Percentiles rank a stretch among this genome's conserved stretches.
phyloP scores from a whole-genome alignment of 2,888 invertebrate genomes.

The Cyrtodaria siliqua region DNA sequence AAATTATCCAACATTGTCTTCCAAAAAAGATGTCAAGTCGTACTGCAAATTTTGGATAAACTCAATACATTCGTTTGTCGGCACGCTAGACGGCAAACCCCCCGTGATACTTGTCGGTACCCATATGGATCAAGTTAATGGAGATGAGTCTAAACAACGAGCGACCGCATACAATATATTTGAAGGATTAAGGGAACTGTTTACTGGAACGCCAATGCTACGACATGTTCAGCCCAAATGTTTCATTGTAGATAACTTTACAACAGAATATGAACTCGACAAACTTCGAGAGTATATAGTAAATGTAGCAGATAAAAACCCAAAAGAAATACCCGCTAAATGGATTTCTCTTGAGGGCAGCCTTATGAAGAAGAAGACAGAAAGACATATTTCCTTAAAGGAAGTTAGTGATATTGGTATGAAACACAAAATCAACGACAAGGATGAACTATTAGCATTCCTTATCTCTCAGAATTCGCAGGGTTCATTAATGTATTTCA shows the following conservation, averaged over 20 bases:
- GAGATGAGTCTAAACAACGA: neutral
- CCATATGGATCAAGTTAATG: slow-evolving; percentile 22
- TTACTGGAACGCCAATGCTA: slow-evolving; percentile 20
- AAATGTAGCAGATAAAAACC: slow-evolving; percentile 8
- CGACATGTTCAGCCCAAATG: slow-evolving; percentile 31
- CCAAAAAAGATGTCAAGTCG: neutral
- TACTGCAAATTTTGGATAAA: slow-evolving; percentile 33
- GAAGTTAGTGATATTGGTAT: slow-evolving; percentile 10
- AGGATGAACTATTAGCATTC: slow-evolving; percentile 26
- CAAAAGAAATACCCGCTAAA: slow-evolving; percentile 19
- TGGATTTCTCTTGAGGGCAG: slow-evolving; percentile 32
- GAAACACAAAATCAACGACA: slow-evolving; percentile 6
- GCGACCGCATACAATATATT: slow-evolving; percentile 16
- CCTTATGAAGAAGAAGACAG: neutral
- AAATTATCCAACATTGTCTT: no score
- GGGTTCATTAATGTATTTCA: slow-evolving; percentile 26
- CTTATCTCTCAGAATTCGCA: slow-evolving; percentile 29
- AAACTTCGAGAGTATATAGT: neutral
- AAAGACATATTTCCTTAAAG: slow-evolving; percentile 11
- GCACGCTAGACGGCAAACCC: slow-evolving; percentile 26
- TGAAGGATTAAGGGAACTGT: slow-evolving; percentile 13
- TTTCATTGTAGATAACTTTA: slow-evolving; percentile 19
- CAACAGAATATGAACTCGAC: neutral
- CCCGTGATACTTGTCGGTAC: slow-evolving; percentile 43
- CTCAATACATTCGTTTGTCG: slow-evolving; percentile 37